Conservation (phyloP, 2,797 vertebrate species). For the Onychomys leucogaster region DNA sequence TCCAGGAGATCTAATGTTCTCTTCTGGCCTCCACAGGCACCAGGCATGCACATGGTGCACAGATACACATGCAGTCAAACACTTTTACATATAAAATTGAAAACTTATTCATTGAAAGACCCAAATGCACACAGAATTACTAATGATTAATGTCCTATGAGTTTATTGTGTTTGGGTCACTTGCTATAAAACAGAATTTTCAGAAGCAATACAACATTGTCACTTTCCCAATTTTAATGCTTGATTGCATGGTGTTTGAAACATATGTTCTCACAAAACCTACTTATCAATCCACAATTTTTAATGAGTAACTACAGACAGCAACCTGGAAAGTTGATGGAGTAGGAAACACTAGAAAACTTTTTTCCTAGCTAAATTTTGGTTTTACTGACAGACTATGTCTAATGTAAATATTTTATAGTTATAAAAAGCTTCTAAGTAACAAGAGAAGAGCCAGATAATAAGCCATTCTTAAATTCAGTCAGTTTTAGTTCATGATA, state of each 20-base stretch:
- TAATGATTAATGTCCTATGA: background rate
- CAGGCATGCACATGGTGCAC: background rate
- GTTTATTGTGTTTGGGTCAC: background rate
- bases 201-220: background rate
- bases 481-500: background rate
- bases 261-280: background rate
- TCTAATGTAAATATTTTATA: background rate
- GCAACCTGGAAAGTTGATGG: background rate
- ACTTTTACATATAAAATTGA: background rate
- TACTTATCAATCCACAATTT: background rate
- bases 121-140: background rate
- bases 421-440: background rate
- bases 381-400: background rate
- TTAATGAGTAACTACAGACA: background rate
- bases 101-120: background rate
- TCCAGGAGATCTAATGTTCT: background rate
- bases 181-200: slow-evolving; percentile 2
- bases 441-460: background rate
- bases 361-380: background rate
- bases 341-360: background rate
- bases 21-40: background rate
- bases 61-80: background rate
- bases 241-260: background rate
- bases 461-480: background rate
- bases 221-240: background rate